Evolutionary conservation across 1,140 invertebrate genomes (phyloP).

Genomic region (Acarapis woodi): DNA sequence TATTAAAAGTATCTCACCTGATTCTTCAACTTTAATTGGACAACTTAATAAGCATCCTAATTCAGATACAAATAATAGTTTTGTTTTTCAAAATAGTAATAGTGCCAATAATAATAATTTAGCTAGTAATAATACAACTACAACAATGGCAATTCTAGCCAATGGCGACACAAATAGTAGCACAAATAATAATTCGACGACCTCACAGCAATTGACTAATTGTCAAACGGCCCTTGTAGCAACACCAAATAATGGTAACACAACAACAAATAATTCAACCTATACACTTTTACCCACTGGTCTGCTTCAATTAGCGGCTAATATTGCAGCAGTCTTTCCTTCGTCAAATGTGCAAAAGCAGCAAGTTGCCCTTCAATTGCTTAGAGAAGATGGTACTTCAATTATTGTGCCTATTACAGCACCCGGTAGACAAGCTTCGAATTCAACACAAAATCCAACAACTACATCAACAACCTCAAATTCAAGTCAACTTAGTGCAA

Average conservation of each 20-base stretch:
- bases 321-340: slow-evolving; percentile 5
- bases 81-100: no score
- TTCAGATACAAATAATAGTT: no score
- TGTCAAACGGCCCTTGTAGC: background rate
- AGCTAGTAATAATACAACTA: no score
- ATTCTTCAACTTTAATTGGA: no score
- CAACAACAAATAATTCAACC: background rate
- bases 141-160: no score
- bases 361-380: slow-evolving; percentile 8
- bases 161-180: no score
- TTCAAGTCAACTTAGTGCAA: background rate
- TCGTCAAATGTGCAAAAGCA: background rate
- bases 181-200: no score
- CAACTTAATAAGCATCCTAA: no score
- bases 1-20: no score
- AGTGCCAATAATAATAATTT: no score
- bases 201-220: no score
- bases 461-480: background rate
- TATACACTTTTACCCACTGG: background rate
- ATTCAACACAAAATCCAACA: slow-evolving; percentile 13
- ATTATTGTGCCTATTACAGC: slow-evolving; percentile 5
- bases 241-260: background rate
- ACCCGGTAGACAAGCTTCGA: slow-evolving; percentile 18
- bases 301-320: slow-evolving; percentile 5
- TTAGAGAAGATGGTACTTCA: slow-evolving; percentile 9